Percentiles rank a stretch among this genome's conserved stretches.
These are phyloP conservation scores for Euwallacea similis DNA, from an alignment of 1,140 invertebrate genomes.

Conservation along the genomic window DNA sequence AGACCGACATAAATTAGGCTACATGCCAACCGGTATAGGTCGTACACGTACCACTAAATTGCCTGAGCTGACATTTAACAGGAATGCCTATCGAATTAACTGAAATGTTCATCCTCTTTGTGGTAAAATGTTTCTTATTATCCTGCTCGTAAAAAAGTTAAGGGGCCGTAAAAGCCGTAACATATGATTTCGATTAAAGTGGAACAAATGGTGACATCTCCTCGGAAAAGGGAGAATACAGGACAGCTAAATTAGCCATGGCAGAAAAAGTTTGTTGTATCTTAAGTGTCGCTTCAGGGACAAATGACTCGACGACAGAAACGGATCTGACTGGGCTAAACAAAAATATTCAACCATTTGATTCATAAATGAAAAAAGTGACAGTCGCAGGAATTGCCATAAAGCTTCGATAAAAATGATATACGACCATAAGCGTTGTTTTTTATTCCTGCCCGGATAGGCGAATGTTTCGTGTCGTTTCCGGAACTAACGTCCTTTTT, in stretches of 20 bases:
- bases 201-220: too few relatives aligned
- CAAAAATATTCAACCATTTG: too few relatives aligned
- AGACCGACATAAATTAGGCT: not conserved
- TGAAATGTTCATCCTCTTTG: constrained; percentile 12
- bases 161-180: not conserved
- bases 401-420: not conserved
- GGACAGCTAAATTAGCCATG: too few relatives aligned
- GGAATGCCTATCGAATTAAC: constrained; percentile 11
- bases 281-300: too few relatives aligned
- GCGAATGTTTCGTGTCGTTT: not conserved
- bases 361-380: not conserved
- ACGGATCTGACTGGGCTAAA: too few relatives aligned
- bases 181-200: not conserved
- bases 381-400: not conserved
- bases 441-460: not conserved
- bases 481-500: not conserved
- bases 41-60: constrained; percentile 17
- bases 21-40: not conserved
- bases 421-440: not conserved
- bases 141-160: constrained; percentile 1
- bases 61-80: constrained; percentile 8
- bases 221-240: too few relatives aligned
- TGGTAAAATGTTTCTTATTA: constrained; percentile 17
- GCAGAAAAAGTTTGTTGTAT: too few relatives aligned
- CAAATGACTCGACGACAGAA: too few relatives aligned